Evolutionary conservation across 2,113 vertebrate genomes (phyloP), one percentile per base, ranked within the genome.

Genomic region (Chelonoidis abingdonii): DNA sequence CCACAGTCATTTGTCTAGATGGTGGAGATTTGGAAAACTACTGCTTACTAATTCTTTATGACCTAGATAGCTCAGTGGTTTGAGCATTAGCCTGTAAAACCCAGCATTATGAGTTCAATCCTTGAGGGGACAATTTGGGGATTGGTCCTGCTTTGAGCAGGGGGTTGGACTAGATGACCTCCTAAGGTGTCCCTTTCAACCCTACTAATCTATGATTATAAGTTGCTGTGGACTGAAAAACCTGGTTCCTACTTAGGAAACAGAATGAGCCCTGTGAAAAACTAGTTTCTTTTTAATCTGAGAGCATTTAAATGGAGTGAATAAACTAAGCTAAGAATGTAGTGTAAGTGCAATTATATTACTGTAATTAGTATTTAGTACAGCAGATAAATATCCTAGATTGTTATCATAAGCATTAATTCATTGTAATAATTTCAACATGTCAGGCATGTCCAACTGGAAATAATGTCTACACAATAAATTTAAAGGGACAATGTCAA

Each of bases 391-490:
- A 84, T 3, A 95, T 52, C 92, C 89, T 76, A 94, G 91, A 95
- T 83, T 90, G 93, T 69, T 97, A 94, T 17, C 87, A 57, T 86
- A 86, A 92, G 93, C 90, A 96, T 98, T 97, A 97, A 98, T 95
- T 97, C 96, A 92, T 62, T 80, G 81, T 95, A 95, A 97, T 97
- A 95, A 96, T 95, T 94, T 97, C 96, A 93, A 95, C 93, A 97
- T 94, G 96, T 97, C 92, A 97, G 97, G 97, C 95, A 96, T 96
- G 96, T 72, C 0, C 3, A 97, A 98, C 96, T 94, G 93, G 97
- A 96, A 96, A 95, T 83, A 89, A 96, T 75, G 87, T 88, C 95
- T 95, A 92, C 92, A 95, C 92, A 88, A 79, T 91, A 97, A 96
- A 96, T 98, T 96, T 59, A 97, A 83, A 89, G 50, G 95, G 17